phyloP scores from a whole-genome alignment of 2,797 vertebrate genomes.

The Sphenodon punctatus region DNA sequence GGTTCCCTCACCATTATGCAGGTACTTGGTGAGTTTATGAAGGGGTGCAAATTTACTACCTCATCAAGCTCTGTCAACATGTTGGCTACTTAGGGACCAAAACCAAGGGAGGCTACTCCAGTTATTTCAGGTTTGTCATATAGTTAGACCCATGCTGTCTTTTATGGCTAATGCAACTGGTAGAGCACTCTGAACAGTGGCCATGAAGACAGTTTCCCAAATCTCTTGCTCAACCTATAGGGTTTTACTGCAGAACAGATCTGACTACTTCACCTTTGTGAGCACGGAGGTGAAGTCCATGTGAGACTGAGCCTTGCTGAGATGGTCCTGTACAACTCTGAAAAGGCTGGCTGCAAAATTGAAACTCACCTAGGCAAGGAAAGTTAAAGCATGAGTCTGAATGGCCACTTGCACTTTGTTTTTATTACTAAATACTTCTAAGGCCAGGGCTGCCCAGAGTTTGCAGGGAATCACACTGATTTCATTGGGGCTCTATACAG shows the following conservation, averaged over 20 bases:
- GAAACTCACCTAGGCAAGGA: conserved; percentile 82
- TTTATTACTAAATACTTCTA: neutral
- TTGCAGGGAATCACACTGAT: neutral
- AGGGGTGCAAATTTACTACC: too few species aligned
- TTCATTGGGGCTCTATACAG: neutral
- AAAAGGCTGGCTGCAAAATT: conserved; percentile 85
- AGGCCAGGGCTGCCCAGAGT: neutral
- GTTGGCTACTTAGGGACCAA: too few species aligned
- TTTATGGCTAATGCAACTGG: too few species aligned
- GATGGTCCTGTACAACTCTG: conserved; percentile 73
- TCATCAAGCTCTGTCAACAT: too few species aligned
- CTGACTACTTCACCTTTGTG: conserved; percentile 72
- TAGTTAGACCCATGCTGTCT: too few species aligned
- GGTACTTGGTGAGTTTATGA: too few species aligned
- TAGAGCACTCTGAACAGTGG: too few species aligned
- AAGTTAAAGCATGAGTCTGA: neutral
- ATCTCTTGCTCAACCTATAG: neutral
- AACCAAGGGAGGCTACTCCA: too few species aligned
- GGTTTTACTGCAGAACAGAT: neutral
- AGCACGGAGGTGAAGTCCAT: conserved; percentile 79
- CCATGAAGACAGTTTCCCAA: neutral
- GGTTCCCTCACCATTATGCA: too few species aligned
- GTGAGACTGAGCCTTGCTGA: conserved; percentile 62
- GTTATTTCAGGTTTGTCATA: too few species aligned
- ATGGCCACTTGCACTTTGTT: neutral